Base-by-base conservation (phyloP, 2,888 invertebrate genomes). In the Carcina quercana region DNA sequence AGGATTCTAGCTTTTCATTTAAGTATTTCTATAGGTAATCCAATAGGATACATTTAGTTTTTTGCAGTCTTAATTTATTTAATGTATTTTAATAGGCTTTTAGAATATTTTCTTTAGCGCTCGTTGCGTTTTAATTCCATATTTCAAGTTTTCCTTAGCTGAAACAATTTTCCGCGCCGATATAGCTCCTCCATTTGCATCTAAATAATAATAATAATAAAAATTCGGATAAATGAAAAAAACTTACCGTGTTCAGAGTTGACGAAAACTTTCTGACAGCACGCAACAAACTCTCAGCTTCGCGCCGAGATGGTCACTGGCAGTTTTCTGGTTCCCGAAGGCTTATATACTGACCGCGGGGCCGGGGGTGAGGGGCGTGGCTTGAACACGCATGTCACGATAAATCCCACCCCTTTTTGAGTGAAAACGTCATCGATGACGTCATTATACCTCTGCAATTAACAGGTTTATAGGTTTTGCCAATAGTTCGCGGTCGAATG, bases 191-290 rank as follows among this genome's bases (percentile, higher is more conserved):
- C 7, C 17, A 17, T 17, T 7, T 17, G 17, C 17, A 5, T 17
- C 5, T 17, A 17, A 17, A 17, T 17, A 17, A 17, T 7, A 17
- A 17, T 5, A 5, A 5, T 17, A 7, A 5, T 7, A 7, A 5
- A 24, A 24, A 12, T 24, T 12, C 24, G 3, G 24, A 12, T 5
- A 11, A 24, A 24, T 5, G 4, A 11, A 3, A 24, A 24, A 30
- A 38, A 78, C 82, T 79, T 65, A 82, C 82, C 79, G 62, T 71
- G 49, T 53, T 43, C 38, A 35, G 32, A 57, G 48, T 70, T 63
- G 67, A 45, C 56, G 72, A 59, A 75, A 82, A 82, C 63, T 80
- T 80, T 70, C 47, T 13, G 26, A 24, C 35, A 35, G 31, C 46
- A 35, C 37, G 49, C 52, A 60, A 49, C 59, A 59, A 50, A 38